Evolutionary conservation across 2,888 invertebrate genomes (phyloP).

Genomic region (Pycnomerus fuliginosus): DNA sequence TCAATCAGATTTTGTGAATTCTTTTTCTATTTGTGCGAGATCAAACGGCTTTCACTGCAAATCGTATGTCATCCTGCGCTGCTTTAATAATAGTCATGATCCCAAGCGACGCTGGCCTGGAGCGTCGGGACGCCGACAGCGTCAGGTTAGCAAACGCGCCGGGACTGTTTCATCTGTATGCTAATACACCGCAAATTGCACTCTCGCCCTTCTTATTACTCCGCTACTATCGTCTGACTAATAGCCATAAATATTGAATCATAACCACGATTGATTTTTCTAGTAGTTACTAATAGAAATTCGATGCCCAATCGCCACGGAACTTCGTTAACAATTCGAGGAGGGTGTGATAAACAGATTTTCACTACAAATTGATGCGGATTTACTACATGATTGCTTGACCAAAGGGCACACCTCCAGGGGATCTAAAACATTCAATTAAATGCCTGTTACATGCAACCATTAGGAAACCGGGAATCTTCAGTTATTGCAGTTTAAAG

Average conservation of each 20-base stretch:
- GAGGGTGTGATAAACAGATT: conserved; percentile 35
- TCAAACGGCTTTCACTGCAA: too few relatives aligned
- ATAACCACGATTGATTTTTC: conserved; percentile 10
- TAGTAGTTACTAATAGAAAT: not conserved
- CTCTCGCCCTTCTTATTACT: conserved; percentile 25
- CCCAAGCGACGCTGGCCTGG: conserved; percentile 5
- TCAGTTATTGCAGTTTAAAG: too few relatives aligned
- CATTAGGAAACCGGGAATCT: too few relatives aligned
- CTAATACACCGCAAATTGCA: conserved; percentile 33
- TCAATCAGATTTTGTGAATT: too few relatives aligned
- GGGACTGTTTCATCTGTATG: conserved; percentile 33
- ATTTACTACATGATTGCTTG: conserved; percentile 46
- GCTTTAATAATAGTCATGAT: conserved; percentile 14
- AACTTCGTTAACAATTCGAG: conserved; percentile 21
- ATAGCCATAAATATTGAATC: conserved; percentile 18
- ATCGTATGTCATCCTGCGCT: too few relatives aligned
- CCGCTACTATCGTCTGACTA: conserved; percentile 5
- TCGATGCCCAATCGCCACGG: conserved; percentile 4
- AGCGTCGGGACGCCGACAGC: conserved; percentile 20
- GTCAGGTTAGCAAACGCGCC: conserved; percentile 12
- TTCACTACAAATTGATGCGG: conserved; percentile 41
- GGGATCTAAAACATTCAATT: conserved; percentile 48
- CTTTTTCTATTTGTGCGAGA: too few relatives aligned
- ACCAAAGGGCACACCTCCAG: conserved; percentile 47
- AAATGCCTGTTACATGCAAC: conserved; percentile 43